Conservation (phyloP, 2,113 vertebrate genomes). For the Spea bombifrons region DNA sequence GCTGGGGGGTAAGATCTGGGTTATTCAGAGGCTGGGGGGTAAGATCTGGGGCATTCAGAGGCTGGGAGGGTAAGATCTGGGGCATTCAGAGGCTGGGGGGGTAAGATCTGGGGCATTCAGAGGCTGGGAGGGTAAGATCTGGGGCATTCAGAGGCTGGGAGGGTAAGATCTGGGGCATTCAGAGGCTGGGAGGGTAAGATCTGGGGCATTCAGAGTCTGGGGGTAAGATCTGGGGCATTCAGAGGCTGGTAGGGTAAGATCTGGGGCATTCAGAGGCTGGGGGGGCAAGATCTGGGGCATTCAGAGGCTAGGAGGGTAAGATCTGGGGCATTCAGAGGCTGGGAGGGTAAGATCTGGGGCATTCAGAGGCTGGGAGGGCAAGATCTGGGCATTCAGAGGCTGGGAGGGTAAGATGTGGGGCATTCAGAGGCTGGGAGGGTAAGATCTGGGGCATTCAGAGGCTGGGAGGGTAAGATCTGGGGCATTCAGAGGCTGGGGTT, state of each 20-base stretch:
- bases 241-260: neutral
- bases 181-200: neutral
- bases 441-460: too few species aligned
- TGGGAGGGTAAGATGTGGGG: too few species aligned
- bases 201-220: fast-evolving
- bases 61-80: too few species aligned
- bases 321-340: neutral
- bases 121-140: conserved; percentile 11
- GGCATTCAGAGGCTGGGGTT: neutral
- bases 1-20: neutral
- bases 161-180: neutral
- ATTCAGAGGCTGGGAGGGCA: too few species aligned
- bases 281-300: neutral
- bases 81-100: too few species aligned
- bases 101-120: neutral
- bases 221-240: neutral
- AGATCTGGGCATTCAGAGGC: too few species aligned
- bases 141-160: conserved; percentile 30
- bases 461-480: too few species aligned
- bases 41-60: too few species aligned
- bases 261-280: neutral
- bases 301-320: neutral
- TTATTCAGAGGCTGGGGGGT: too few species aligned
- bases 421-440: too few species aligned
- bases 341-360: neutral